Conservation (phyloP, 2,888 invertebrate genomes). For the Conomelus anceps region DNA sequence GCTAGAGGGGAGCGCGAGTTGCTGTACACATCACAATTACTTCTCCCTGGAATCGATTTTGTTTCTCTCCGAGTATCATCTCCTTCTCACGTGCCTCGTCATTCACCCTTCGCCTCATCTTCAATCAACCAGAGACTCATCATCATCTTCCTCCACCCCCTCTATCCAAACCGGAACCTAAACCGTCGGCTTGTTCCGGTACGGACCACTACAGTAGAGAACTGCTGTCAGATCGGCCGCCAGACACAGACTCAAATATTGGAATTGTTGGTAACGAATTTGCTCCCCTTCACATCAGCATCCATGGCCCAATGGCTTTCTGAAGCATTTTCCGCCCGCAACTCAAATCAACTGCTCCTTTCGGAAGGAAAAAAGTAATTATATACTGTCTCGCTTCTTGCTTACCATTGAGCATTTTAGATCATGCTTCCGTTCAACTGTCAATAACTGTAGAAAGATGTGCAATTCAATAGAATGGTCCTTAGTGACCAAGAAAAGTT, state of each 20-base stretch:
- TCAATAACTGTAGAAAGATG: neutral
- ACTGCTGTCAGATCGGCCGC: neutral
- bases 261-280: neutral
- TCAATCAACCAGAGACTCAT: neutral
- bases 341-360: neutral
- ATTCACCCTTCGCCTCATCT: neutral
- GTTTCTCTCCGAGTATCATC: neutral
- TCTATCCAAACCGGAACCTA: neutral
- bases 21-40: slow-evolving; percentile 10
- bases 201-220: too few species aligned
- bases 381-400: neutral
- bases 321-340: neutral
- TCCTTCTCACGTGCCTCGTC: neutral
- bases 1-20: neutral
- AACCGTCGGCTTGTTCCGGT: neutral
- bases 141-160: neutral
- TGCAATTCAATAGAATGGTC: too few species aligned
- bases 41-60: slow-evolving; percentile 3
- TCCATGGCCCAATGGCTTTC: neutral
- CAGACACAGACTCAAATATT: neutral
- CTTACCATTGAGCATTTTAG: neutral
- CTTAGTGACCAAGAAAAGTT: too few species aligned
- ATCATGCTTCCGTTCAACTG: neutral
- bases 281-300: neutral
- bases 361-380: neutral